Evolutionary conservation across 2,888 invertebrate species (phyloP), one percentile per base, ranked within the genome.

Genomic region (Drosophila robusta): DNA sequence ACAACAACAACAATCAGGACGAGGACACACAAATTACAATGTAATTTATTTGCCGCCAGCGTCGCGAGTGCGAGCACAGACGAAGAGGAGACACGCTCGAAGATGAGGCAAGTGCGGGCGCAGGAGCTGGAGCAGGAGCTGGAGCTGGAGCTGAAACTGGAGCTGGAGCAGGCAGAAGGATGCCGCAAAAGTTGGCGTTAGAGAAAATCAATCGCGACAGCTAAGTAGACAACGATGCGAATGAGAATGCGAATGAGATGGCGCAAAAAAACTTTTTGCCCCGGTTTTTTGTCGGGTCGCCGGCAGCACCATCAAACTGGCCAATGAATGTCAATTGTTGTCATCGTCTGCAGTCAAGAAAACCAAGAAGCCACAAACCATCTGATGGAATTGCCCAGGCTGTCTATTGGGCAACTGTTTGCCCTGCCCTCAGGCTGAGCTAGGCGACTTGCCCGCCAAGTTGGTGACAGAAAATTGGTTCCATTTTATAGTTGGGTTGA

Each of bases 21-120:
- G 65, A 77, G 69, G 45, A 75, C 78, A 79, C 80, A 87, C 88
- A 90, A 90, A 90, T 90, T 90, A 89, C 90, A 79, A 82, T 83
- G 82, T 90, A 90, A 90, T 90, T 88, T 85, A 85, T 85, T 85
- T 84, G 82, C 71, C 81, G 85, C 82, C 87, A 78, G 64, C 62
- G 64, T 56, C 63, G 75, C 57, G 61, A 64, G 32, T 32, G 32
- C 26, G 34, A 50, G 39, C 11, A 47, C 34, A 49, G 61, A 47
- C 56, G 44, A 9, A 42, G 44, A 22, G 41, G 29, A 69, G 50
- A 61, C 39, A 38, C 56, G 54, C 54, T 39, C 55, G 66, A 72
- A 61, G 61, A 66, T 57, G 52, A 49, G 34, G 57, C 41, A 22
- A 22, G 22, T 22, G 22, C 22, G 32, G 6, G 3, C 22, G 22